phyloP scores from a whole-genome alignment of 2,797 vertebrate species.

The Danio choprae region DNA sequence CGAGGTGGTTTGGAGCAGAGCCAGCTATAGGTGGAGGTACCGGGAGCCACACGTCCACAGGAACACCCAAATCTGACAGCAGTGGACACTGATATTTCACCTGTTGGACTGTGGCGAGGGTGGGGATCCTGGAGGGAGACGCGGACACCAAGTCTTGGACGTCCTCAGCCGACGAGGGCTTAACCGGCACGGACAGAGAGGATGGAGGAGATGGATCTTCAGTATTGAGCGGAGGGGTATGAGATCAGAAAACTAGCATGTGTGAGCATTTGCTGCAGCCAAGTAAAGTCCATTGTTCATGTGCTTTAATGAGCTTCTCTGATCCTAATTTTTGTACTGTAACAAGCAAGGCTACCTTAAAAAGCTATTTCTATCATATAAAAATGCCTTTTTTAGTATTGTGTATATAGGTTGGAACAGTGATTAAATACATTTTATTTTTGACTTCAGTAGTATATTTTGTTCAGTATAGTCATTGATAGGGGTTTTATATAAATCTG shows the following conservation, averaged over 20 bases:
- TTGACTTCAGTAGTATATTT: no score
- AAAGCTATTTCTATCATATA: neutral
- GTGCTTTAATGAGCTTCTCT: conserved; percentile 13
- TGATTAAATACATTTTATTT: neutral
- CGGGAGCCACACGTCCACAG: neutral
- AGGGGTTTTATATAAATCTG: no score
- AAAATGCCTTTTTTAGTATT: neutral
- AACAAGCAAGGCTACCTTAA: neutral
- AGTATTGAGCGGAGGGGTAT: conserved; percentile 41
- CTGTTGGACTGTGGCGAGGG: conserved; percentile 48
- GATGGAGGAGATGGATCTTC: conserved; percentile 30
- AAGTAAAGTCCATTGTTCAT: conserved; percentile 50
- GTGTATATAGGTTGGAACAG: neutral
- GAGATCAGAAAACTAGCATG: conserved; percentile 32
- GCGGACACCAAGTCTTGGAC: conserved; percentile 45
- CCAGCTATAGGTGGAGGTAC: neutral
- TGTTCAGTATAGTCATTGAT: no score
- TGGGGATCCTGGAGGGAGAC: conserved; percentile 47
- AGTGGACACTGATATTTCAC: conserved; percentile 36
- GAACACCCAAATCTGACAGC: conserved; percentile 2
- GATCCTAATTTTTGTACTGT: neutral
- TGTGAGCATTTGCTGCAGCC: conserved; percentile 49
- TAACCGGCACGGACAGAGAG: conserved; percentile 18
- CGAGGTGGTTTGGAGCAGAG: neutral
- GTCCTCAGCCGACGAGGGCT: conserved; percentile 49